Percentiles rank a stretch among this genome's conserved stretches.
phyloP scores from a whole-genome alignment of 2,797 vertebrate species.

The Enteromius paludinosus region DNA sequence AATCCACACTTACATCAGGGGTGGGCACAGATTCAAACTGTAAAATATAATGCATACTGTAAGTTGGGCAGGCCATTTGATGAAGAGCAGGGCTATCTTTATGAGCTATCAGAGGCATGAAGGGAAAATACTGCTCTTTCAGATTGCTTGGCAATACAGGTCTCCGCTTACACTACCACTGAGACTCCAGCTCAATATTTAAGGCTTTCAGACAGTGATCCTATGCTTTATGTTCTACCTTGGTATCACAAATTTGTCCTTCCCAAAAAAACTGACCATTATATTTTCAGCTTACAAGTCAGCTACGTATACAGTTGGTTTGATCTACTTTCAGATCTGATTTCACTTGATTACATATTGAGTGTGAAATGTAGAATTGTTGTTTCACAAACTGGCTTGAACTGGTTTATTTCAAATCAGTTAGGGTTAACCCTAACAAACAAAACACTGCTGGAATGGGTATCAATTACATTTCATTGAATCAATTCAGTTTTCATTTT shows the following conservation, averaged over 20 bases:
- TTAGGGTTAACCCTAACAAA: neutral
- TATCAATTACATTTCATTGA: neutral
- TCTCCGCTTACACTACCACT: neutral
- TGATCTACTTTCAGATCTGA: constrained; percentile 44
- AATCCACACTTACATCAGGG: constrained; percentile 75
- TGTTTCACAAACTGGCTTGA: neutral
- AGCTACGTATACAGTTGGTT: constrained; percentile 41
- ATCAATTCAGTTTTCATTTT: too few relatives aligned
- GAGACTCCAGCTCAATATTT: neutral
- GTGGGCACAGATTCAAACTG: constrained; percentile 69
- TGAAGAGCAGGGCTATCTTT: constrained; percentile 28
- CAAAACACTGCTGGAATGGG: neutral
- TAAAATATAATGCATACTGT: constrained; percentile 70
- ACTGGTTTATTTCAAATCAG: neutral
- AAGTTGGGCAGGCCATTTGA: constrained; percentile 38
- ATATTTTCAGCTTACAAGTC: constrained; percentile 30
- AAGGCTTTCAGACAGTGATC: neutral
- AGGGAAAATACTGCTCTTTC: constrained; percentile 19
- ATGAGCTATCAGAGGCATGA: constrained; percentile 35
- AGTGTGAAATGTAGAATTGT: neutral
- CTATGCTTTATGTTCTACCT: neutral
- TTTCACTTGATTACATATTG: neutral
- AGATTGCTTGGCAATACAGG: constrained; percentile 13
- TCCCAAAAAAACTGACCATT: neutral
- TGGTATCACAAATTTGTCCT: neutral